Evolutionary conservation across 2,797 vertebrate species (phyloP), one percentile per base, ranked within the genome.

Genomic region (Halcyon badia): DNA sequence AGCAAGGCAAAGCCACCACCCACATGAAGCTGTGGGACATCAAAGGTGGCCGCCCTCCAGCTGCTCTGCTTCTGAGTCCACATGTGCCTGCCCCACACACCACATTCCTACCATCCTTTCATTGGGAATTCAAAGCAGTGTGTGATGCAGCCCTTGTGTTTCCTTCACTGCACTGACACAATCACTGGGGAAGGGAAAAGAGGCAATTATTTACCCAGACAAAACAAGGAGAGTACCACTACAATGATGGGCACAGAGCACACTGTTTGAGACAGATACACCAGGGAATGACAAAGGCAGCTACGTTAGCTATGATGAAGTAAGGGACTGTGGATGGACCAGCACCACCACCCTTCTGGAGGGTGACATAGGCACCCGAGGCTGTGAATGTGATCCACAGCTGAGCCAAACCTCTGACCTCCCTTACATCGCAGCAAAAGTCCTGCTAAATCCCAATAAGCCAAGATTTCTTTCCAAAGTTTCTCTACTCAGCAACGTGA

Each of bases 61-160:
- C 83, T 48, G 28, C 39, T 41, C 42, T 41, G 9, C 44, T 54
- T 56, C 58, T 51, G 33, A 24, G 35, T 35, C 62, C 21, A 25
- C 1, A 0, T 0, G 0, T 37, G 10, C 57, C 69, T 85, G 69
- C 26, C 42, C 33, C 19, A 4, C 51, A 37, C 4, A 28, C 13
- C 22, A 16, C 1, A 0, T 69, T 58, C 48, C 86, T 24, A 22
- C 60, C 51, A 25, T 21, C 18, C 52, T 66, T 61, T 66, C 31
- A 49, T 21, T 2, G 1, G 3, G 13, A 21, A 6, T 26, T 35
- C 52, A 70, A 78, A 68, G 16, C 30, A 71, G 28, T 1, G 1
- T 10, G 19, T 37, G 6, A 35, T 16, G 19, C 35, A 84, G 22
- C 31, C 61, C 64, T 71, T 41, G 44, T 41, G 33, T 33, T 71